Conservation (phyloP, 2,888 invertebrate species). For the Megaustenia siamemsis region DNA sequence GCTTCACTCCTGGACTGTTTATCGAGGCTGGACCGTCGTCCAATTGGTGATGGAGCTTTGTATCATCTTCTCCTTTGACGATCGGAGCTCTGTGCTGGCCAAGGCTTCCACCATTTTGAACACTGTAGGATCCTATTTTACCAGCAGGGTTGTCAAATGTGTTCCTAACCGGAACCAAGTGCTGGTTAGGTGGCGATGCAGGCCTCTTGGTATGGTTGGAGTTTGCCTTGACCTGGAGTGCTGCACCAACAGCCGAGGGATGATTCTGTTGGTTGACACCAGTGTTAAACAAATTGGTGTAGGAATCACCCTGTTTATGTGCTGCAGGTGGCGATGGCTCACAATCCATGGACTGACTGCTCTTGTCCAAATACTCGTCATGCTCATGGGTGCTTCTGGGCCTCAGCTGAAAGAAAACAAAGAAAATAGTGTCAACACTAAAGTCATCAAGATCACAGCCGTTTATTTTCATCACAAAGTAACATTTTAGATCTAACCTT, state of each 20-base stretch:
- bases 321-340: slow-evolving; percentile 65
- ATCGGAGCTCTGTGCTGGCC: slow-evolving; percentile 59
- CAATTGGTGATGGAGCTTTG: slow-evolving; percentile 57
- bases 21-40: slow-evolving; percentile 59
- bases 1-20: slow-evolving; percentile 65
- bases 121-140: slow-evolving; percentile 35
- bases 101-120: slow-evolving; percentile 50
- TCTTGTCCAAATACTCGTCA: slow-evolving; percentile 67
- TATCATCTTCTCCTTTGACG: slow-evolving; percentile 66
- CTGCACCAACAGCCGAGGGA: slow-evolving; percentile 65
- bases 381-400: slow-evolving; percentile 62
- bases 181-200: slow-evolving; percentile 55
- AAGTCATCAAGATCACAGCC: no score
- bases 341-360: slow-evolving; percentile 67
- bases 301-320: slow-evolving; percentile 71
- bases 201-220: slow-evolving; percentile 52
- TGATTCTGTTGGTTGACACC: slow-evolving; percentile 54
- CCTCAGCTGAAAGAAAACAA: slow-evolving; percentile 53
- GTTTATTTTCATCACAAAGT: no score
- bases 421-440: no score
- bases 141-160: slow-evolving; percentile 42
- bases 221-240: slow-evolving; percentile 57
- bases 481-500: no score
- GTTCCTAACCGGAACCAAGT: slow-evolving; percentile 57
- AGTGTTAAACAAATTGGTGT: slow-evolving; percentile 76